Percentiles rank a stretch among this genome's conserved stretches.
Evolutionary conservation across 2,888 invertebrate genomes (phyloP).

Genomic region (Pyrocoelia pectoralis): DNA sequence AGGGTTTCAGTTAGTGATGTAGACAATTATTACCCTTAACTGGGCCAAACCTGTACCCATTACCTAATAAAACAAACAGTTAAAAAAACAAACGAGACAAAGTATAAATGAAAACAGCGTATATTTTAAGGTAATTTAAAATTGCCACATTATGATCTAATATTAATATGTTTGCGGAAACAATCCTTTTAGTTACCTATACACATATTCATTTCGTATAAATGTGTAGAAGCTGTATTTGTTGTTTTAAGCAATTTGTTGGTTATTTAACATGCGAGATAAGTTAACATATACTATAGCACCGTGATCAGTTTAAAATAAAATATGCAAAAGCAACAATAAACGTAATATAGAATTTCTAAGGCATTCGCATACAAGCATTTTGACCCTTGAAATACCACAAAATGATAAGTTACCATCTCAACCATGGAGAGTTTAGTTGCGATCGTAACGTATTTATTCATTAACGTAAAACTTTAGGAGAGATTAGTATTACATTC

Average conservation of each 20-base stretch:
- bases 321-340: conserved; percentile 49
- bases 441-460: conserved; percentile 22
- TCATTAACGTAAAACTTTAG: conserved; percentile 24
- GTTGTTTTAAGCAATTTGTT: conserved; percentile 25
- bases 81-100: not conserved
- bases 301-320: conserved; percentile 48
- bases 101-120: conserved; percentile 49
- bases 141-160: conserved; percentile 46
- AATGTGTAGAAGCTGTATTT: conserved; percentile 28
- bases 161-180: conserved; percentile 41
- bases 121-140: conserved; percentile 45
- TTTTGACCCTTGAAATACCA: conserved; percentile 32
- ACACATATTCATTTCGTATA: conserved; percentile 24
- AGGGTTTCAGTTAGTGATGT: no score
- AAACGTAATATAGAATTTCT: conserved; percentile 42
- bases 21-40: no score
- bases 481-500: conserved; percentile 30
- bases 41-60: no score
- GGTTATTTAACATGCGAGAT: conserved; percentile 36
- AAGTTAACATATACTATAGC: conserved; percentile 45
- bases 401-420: conserved; percentile 16
- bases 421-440: conserved; percentile 48
- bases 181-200: conserved; percentile 32
- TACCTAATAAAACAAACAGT: no score
- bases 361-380: conserved; percentile 42